Conservation (phyloP, 2,113 vertebrate species). For the Ictidomys tridecemlineatus region DNA sequence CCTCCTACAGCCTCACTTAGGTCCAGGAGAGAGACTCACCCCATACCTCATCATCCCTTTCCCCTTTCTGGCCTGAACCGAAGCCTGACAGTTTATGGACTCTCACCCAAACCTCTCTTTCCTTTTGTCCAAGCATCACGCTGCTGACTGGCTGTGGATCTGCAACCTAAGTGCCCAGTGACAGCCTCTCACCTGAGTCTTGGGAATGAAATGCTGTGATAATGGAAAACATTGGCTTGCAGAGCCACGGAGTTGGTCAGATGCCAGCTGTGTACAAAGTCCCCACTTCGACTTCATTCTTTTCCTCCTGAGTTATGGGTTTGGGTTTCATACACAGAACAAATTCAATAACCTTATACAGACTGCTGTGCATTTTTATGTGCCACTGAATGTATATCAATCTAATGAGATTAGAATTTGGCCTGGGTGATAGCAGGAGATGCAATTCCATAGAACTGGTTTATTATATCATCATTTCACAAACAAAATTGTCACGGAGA, state of each 20-base stretch:
- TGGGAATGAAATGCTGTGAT: neutral
- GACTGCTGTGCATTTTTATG: neutral
- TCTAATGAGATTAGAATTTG: conserved; percentile 54
- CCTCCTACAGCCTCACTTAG: neutral
- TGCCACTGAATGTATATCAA: neutral
- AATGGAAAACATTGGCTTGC: neutral
- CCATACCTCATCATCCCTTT: neutral
- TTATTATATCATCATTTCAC: conserved; percentile 73
- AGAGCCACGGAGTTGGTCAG: conserved; percentile 10
- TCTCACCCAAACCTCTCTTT: neutral
- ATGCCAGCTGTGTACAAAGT: neutral
- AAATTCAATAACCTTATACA: conserved; percentile 11
- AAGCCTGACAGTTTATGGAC: neutral
- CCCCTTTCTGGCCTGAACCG: neutral
- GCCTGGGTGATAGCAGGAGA: neutral
- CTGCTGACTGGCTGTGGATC: neutral
- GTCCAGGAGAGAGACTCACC: neutral
- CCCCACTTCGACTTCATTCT: conserved; percentile 39
- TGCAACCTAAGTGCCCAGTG: neutral
- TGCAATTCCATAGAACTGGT: conserved; percentile 48
- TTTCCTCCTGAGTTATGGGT: conserved; percentile 74
- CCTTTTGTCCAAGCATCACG: neutral
- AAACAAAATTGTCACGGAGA: conserved; percentile 75
- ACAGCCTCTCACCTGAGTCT: neutral
- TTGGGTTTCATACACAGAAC: conserved; percentile 57